Evolutionary conservation across 2,797 vertebrate genomes (phyloP).

Genomic region (Mormyrops attenuatus): DNA sequence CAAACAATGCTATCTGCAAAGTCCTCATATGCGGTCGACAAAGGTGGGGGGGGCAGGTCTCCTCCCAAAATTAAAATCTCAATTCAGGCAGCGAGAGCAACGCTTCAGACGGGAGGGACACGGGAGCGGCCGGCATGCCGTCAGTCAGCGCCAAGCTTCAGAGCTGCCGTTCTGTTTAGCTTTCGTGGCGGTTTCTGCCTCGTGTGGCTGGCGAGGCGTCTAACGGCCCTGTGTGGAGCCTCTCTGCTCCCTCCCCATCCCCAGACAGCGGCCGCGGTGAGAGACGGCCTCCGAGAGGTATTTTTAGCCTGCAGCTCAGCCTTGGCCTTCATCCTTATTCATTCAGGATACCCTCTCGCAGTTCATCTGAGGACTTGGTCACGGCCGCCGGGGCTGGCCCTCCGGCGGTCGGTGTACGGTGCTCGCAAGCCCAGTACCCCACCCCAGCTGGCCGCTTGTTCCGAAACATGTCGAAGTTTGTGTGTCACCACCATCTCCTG

Average conservation of each 20-base stretch:
- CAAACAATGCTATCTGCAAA: background rate
- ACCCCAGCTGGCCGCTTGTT: background rate
- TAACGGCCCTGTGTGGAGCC: background rate
- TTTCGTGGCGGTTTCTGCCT: background rate
- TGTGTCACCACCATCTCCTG: background rate
- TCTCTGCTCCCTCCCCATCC: slow-evolving; percentile 11
- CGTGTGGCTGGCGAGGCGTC: background rate
- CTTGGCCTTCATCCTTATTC: slow-evolving; percentile 29
- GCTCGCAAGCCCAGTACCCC: background rate
- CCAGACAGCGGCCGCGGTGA: slow-evolving; percentile 13
- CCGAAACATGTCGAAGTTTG: background rate
- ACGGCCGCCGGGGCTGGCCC: slow-evolving; percentile 51
- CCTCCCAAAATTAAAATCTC: background rate
- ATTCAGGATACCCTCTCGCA: slow-evolving; percentile 35
- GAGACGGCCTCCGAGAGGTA: slow-evolving; percentile 15
- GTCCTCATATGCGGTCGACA: background rate
- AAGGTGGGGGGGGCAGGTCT: background rate
- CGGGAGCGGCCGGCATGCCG: background rate
- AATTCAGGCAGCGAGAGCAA: background rate
- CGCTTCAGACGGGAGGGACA: background rate
- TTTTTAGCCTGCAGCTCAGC: slow-evolving; percentile 29
- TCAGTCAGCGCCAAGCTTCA: background rate
- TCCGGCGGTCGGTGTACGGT: background rate
- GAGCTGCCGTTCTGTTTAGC: background rate
- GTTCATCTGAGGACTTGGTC: slow-evolving; percentile 55